Percentiles rank a stretch among this genome's conserved stretches.
These are phyloP conservation scores for Muschampia plurimacula DNA, from an alignment of 2,888 invertebrate genomes.

Conservation along the genomic window DNA sequence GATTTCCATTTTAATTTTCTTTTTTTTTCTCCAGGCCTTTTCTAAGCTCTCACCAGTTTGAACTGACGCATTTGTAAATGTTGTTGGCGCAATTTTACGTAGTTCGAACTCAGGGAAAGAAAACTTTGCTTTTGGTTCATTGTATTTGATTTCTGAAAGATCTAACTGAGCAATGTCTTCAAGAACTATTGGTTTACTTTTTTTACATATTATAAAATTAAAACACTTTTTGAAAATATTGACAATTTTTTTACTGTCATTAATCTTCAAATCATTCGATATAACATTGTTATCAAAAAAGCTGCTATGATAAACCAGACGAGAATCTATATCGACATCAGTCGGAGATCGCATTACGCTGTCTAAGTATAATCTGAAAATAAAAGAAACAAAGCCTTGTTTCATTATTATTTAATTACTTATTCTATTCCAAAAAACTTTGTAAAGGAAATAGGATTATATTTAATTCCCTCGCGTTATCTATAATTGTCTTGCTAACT, in stretches of 20 bases:
- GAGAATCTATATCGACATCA: slow-evolving; percentile 53
- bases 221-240: slow-evolving; percentile 39
- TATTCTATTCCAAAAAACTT: too few species aligned
- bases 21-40: slow-evolving; percentile 45
- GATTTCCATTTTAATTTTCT: too few species aligned
- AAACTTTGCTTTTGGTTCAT: slow-evolving; percentile 19
- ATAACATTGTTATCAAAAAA: slow-evolving; percentile 52
- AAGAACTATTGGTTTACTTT: slow-evolving; percentile 18
- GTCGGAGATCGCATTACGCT: slow-evolving; percentile 73
- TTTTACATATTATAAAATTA: slow-evolving; percentile 46
- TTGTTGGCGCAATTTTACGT: slow-evolving; percentile 51
- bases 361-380: slow-evolving; percentile 69
- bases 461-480: too few species aligned
- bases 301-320: slow-evolving; percentile 50
- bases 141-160: neutral
- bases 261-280: slow-evolving; percentile 37
- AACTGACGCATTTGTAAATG: slow-evolving; percentile 53
- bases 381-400: slow-evolving; percentile 7
- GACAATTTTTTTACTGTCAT: slow-evolving; percentile 33
- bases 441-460: too few species aligned
- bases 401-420: neutral
- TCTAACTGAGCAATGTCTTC: slow-evolving; percentile 2
- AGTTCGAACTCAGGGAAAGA: slow-evolving; percentile 68
- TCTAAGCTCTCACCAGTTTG: slow-evolving; percentile 73
- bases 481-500: too few species aligned